Evolutionary conservation across 2,113 vertebrate species (phyloP).

Genomic region (Notarius quadriscutis): DNA sequence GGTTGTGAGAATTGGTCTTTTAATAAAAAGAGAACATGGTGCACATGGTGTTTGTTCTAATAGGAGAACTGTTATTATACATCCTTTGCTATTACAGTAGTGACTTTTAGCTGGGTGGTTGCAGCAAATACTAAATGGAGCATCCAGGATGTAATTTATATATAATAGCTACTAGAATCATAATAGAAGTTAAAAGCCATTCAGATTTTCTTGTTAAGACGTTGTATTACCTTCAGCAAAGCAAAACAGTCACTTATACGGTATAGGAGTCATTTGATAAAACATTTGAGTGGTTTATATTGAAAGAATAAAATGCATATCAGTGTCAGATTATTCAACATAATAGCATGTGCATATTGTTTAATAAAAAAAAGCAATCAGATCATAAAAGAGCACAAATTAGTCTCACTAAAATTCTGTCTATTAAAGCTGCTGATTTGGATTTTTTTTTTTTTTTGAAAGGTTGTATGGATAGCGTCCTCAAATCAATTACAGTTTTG

Average conservation of each 20-base stretch:
- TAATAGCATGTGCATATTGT: not conserved
- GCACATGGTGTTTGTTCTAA: not conserved
- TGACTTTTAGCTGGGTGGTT: not conserved
- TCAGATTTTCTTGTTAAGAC: not conserved
- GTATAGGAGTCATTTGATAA: not conserved
- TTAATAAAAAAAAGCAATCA: not conserved
- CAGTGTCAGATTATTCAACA: not conserved
- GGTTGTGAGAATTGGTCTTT: not conserved
- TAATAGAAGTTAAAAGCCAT: not conserved
- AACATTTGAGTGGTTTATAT: not conserved
- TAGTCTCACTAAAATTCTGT: not conserved
- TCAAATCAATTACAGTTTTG: not conserved
- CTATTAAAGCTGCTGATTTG: not conserved
- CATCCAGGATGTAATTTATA: not conserved
- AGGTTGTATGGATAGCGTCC: not conserved
- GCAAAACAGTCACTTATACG: not conserved
- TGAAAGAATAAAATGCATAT: not conserved
- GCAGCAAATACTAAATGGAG: not conserved
- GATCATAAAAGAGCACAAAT: not conserved
- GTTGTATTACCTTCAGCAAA: not conserved
- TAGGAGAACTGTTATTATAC: not conserved
- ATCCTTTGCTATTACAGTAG: not conserved
- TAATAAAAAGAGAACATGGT: not conserved
- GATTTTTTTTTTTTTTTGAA: not conserved
- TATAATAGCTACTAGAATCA: not conserved